Evolutionary conservation across 2,113 vertebrate genomes (phyloP).

Genomic region (Geococcyx californianus): DNA sequence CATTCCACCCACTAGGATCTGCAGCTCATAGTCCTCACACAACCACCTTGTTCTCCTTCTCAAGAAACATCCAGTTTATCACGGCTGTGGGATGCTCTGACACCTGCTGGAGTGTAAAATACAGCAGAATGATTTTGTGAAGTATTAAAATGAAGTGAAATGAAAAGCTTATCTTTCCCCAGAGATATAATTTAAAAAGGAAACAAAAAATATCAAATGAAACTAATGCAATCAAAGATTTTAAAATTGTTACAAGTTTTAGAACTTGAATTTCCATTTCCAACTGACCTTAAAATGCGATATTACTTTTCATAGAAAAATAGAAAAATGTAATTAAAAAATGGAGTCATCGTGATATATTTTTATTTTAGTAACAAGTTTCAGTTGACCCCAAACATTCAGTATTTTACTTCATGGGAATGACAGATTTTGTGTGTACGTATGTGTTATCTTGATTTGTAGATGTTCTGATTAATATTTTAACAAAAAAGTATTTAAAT

Average conservation of each 20-base stretch:
- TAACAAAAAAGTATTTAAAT: background rate
- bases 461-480: background rate
- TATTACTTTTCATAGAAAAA: background rate
- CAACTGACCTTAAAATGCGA: background rate
- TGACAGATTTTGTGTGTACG: background rate
- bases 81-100: background rate
- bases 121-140: background rate
- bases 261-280: background rate
- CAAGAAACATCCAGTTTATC: background rate
- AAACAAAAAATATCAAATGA: background rate
- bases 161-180: background rate
- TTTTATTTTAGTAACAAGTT: background rate
- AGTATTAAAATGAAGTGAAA: background rate
- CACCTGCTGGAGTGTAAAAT: background rate
- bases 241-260: background rate
- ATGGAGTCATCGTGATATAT: background rate
- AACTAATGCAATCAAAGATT: background rate
- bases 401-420: background rate
- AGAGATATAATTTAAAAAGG: rapidly evolving
- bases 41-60: background rate
- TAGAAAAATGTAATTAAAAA: background rate
- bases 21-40: background rate
- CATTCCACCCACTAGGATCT: background rate
- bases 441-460: background rate
- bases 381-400: background rate